Evolutionary conservation across 2,888 invertebrate species (phyloP).

Genomic region (Nesidiocoris tenuis): DNA sequence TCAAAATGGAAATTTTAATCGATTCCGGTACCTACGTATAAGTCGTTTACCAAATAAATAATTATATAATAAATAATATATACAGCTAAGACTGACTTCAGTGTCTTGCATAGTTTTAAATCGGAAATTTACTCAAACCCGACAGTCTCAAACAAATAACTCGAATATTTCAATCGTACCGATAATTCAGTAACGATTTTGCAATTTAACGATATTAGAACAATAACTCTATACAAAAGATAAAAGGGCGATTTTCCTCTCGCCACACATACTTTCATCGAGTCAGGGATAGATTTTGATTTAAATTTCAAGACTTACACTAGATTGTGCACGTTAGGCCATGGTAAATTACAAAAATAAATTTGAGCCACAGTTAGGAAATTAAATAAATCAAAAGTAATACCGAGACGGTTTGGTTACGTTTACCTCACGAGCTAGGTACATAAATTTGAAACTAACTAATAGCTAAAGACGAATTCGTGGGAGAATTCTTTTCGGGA

Average conservation of each 20-base stretch:
- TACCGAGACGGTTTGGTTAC: constrained; percentile 34
- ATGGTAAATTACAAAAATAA: constrained; percentile 41
- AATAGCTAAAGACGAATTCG: background rate
- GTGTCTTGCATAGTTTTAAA: background rate
- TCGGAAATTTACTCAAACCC: too few species aligned
- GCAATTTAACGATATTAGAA: too few species aligned
- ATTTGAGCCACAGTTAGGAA: constrained; percentile 29
- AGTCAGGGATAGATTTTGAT: constrained; percentile 4
- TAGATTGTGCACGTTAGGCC: constrained; percentile 41
- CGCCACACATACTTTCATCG: background rate
- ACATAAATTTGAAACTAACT: background rate
- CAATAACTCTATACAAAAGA: constrained; percentile 24
- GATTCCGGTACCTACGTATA: background rate
- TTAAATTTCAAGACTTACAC: constrained; percentile 29
- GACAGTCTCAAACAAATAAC: too few species aligned
- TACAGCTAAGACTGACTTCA: background rate
- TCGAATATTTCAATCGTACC: background rate
- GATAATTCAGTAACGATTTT: too few species aligned
- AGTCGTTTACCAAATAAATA: background rate
- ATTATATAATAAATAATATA: background rate
- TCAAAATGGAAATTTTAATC: background rate
- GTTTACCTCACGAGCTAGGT: background rate
- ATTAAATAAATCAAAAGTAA: constrained; percentile 29
- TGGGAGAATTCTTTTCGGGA: background rate
- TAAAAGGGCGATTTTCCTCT: constrained; percentile 19